These are phyloP conservation scores for Papilio glaucus DNA, from an alignment of 1,140 invertebrate species.

Conservation along the genomic window DNA sequence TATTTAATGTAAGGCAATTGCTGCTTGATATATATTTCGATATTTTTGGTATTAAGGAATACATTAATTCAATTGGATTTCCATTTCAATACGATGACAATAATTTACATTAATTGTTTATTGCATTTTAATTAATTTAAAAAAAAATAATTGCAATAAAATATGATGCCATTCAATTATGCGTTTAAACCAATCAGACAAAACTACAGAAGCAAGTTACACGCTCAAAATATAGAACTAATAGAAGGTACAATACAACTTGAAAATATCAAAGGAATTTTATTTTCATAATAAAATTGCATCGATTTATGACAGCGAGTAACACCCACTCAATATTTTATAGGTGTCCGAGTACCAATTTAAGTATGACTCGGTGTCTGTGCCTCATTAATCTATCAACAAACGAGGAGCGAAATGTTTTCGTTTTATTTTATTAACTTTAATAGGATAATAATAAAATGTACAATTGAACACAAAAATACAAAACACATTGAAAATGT, in stretches of 20 bases:
- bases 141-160: background rate
- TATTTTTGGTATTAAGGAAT: background rate
- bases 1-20: too few species aligned
- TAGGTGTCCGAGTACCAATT: constrained; percentile 22
- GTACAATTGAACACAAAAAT: too few species aligned
- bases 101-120: background rate
- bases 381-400: constrained; percentile 7
- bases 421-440: background rate
- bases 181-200: background rate
- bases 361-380: constrained; percentile 1
- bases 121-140: background rate
- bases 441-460: background rate
- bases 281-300: background rate
- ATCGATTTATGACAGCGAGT: constrained; percentile 9
- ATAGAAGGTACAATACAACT: background rate
- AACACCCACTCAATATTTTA: constrained; percentile 15
- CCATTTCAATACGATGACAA: background rate
- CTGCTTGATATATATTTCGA: too few species aligned
- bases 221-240: background rate
- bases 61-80: background rate
- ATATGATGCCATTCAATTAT: background rate
- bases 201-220: background rate
- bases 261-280: constrained; percentile 6
- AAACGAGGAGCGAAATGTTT: background rate
- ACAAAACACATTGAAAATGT: too few species aligned